Evolutionary conservation across 2,888 invertebrate genomes (phyloP).

Genomic region (Spodoptera picta): DNA sequence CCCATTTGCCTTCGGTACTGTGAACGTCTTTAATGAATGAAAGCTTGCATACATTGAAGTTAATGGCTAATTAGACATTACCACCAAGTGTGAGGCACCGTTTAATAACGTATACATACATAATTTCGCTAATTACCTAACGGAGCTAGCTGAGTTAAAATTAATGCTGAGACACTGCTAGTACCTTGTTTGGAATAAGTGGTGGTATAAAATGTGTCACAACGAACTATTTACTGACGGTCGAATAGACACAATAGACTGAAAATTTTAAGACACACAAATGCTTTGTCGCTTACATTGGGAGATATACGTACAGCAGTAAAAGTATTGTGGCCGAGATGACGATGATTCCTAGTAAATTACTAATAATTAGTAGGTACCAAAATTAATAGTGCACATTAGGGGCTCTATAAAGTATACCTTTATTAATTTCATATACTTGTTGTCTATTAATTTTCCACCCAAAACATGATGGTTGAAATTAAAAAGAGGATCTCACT

Average conservation of each 20-base stretch:
- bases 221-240: conserved; percentile 14
- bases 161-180: conserved; percentile 43
- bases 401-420: too few species aligned
- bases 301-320: too few species aligned
- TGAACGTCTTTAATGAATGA: conserved; percentile 23
- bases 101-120: conserved; percentile 33
- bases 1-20: conserved; percentile 10
- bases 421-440: too few species aligned
- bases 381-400: too few species aligned
- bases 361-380: too few species aligned
- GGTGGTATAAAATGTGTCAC: conserved; percentile 33
- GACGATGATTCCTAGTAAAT: too few species aligned
- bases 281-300: conserved; percentile 2
- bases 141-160: conserved; percentile 22
- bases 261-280: conserved; percentile 1
- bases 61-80: conserved; percentile 20
- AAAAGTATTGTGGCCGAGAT: too few species aligned
- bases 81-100: conserved; percentile 25
- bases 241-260: conserved; percentile 7
- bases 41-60: conserved; percentile 22
- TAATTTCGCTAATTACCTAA: conserved; percentile 31
- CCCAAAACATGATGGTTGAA: too few species aligned
- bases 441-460: too few species aligned
- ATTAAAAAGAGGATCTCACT: too few species aligned
- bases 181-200: conserved; percentile 21